phyloP scores from a whole-genome alignment of 2,888 invertebrate species.

The Acleris sparsana region DNA sequence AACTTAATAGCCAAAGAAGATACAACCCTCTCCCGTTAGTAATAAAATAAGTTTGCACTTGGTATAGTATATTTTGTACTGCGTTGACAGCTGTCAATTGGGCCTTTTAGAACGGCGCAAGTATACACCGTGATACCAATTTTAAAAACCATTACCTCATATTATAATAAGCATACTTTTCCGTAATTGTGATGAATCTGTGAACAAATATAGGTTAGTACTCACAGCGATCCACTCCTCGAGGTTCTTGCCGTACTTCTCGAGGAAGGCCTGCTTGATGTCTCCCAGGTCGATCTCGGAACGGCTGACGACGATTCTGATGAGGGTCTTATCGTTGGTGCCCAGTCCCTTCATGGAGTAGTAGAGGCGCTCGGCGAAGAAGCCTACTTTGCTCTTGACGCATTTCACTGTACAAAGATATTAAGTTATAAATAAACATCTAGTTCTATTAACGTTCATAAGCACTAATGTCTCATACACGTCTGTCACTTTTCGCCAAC shows the following conservation, averaged over 20 bases:
- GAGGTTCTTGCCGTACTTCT: conserved; percentile 91
- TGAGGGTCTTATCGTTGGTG: conserved; percentile 95
- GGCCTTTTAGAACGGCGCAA: too few species aligned
- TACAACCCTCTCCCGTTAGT: too few species aligned
- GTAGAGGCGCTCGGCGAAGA: conserved; percentile 95
- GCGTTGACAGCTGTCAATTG: too few species aligned
- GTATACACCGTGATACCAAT: not conserved
- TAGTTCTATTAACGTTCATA: too few species aligned
- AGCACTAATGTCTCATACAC: too few species aligned
- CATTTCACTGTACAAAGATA: conserved; percentile 87
- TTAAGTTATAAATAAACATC: not conserved
- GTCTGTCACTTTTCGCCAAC: too few species aligned
- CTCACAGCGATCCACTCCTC: conserved; percentile 94
- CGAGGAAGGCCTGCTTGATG: conserved; percentile 95
- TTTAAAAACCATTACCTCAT: conserved; percentile 8
- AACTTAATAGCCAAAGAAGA: too few species aligned
- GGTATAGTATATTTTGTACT: too few species aligned
- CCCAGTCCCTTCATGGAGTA: conserved; percentile 95
- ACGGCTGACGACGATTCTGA: conserved; percentile 95
- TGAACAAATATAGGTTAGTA: conserved; percentile 44
- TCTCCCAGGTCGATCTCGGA: conserved; percentile 96
- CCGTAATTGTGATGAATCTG: conserved; percentile 14
- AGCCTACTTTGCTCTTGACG: conserved; percentile 94
- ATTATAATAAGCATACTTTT: conserved; percentile 20
- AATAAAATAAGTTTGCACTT: too few species aligned